A percentile compares a stretch with the other conserved stretches of the same genome.
Conservation (phyloP, 2,113 vertebrate species). For the Drymodes brunneopygia region DNA sequence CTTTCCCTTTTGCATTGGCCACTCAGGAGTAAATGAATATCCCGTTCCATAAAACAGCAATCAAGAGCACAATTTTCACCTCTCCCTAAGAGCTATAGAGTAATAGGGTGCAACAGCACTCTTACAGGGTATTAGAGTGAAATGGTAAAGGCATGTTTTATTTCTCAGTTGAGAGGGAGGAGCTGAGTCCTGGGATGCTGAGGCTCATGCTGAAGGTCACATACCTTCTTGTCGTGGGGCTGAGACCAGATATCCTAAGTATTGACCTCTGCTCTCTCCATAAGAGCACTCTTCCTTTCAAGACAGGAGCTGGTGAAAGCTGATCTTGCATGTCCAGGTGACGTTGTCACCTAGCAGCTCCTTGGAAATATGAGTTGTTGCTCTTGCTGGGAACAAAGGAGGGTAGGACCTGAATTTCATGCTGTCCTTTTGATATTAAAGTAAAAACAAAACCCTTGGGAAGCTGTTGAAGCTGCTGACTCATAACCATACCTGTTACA, state of each 20-base stretch:
- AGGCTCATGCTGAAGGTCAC: neutral
- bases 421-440: neutral
- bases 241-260: constrained; percentile 19
- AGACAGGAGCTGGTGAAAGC: constrained; percentile 17
- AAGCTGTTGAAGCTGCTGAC: neutral
- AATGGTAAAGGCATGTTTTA: neutral
- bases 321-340: neutral
- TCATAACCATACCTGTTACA: neutral
- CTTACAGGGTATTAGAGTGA: neutral
- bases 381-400: neutral
- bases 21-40: neutral
- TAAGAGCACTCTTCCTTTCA: constrained; percentile 36
- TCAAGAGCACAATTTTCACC: neutral
- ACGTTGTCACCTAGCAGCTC: neutral
- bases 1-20: constrained; percentile 9
- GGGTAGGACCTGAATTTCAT: neutral
- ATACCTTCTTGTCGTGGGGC: constrained; percentile 30
- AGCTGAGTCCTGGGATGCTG: neutral
- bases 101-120: neutral
- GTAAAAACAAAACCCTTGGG: neutral
- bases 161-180: neutral
- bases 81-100: neutral
- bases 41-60: neutral
- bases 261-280: constrained; percentile 3
- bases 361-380: neutral